Conservation (phyloP, 2,888 invertebrate species). For the Oxytorus armatus region DNA sequence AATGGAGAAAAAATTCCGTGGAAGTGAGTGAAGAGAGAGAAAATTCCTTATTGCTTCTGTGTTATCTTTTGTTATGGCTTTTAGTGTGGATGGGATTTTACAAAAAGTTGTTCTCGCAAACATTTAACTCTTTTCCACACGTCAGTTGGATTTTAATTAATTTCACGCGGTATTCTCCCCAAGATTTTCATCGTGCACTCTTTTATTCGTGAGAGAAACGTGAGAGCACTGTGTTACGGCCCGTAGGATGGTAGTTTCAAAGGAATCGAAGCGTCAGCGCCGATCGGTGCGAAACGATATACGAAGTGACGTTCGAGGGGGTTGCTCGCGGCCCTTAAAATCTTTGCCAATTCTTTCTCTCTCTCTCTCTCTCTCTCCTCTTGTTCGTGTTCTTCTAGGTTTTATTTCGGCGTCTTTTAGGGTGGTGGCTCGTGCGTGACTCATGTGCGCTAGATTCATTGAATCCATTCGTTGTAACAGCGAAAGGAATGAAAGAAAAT, state of each 20-base stretch:
- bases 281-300: slow-evolving; percentile 53
- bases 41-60: no score
- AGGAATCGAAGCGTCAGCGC: slow-evolving; percentile 56
- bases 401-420: slow-evolving; percentile 25
- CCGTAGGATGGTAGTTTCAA: slow-evolving; percentile 29
- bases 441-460: slow-evolving; percentile 42
- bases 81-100: no score
- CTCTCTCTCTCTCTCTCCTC: slow-evolving; percentile 9
- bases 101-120: background rate
- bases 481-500: slow-evolving; percentile 14
- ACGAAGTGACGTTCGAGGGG: slow-evolving; percentile 39
- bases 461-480: slow-evolving; percentile 24
- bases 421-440: slow-evolving; percentile 57
- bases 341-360: slow-evolving; percentile 44
- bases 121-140: background rate
- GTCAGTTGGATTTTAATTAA: background rate
- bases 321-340: slow-evolving; percentile 29
- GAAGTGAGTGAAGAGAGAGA: no score
- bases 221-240: background rate
- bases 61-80: no score
- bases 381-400: slow-evolving; percentile 17
- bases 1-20: no score
- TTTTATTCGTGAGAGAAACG: background rate
- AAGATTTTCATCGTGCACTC: background rate
- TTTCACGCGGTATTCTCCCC: background rate